Conservation (phyloP, 2,797 vertebrate species). For the Epinephelus malabaricus region DNA sequence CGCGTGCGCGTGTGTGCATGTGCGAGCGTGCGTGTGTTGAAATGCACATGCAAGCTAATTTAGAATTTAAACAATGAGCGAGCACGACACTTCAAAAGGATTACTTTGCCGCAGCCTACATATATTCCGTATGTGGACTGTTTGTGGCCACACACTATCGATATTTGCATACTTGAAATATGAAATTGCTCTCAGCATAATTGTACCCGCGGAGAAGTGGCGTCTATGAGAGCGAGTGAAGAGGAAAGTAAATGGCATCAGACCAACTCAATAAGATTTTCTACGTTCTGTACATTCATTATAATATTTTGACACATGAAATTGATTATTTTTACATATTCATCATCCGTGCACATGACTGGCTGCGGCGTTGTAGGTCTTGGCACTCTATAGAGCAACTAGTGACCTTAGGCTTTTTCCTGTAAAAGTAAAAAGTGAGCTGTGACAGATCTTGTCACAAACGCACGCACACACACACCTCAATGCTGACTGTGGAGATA, state of each 20-base stretch:
- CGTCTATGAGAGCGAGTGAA: constrained; percentile 59
- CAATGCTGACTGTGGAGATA: constrained; percentile 81
- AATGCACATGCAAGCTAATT: constrained; percentile 69
- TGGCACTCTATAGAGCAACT: constrained; percentile 29
- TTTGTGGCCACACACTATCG: constrained; percentile 61
- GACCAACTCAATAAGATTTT: constrained; percentile 63
- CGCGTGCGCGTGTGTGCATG: constrained; percentile 11
- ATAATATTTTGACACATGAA: constrained; percentile 64
- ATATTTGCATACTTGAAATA: constrained; percentile 83
- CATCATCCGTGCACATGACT: constrained; percentile 41
- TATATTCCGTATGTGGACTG: constrained; percentile 61
- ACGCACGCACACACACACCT: constrained; percentile 53
- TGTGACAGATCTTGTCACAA: constrained; percentile 63
- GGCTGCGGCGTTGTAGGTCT: constrained; percentile 49
- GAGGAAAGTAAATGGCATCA: constrained; percentile 70
- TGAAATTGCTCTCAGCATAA: constrained; percentile 81
- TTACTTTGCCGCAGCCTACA: constrained; percentile 61
- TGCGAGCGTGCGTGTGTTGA: constrained; percentile 44
- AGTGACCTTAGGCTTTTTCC: constrained; percentile 64
- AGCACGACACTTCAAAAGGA: constrained; percentile 67
- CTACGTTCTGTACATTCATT: constrained; percentile 68
- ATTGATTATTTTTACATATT: constrained; percentile 76
- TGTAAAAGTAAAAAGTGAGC: constrained; percentile 62
- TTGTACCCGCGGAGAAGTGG: constrained; percentile 74
- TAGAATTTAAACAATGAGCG: constrained; percentile 62